Percentiles rank a stretch among this genome's conserved stretches.
These are phyloP conservation scores for Hypercompe scribonia DNA, from an alignment of 2,888 invertebrate species.

Conservation along the genomic window DNA sequence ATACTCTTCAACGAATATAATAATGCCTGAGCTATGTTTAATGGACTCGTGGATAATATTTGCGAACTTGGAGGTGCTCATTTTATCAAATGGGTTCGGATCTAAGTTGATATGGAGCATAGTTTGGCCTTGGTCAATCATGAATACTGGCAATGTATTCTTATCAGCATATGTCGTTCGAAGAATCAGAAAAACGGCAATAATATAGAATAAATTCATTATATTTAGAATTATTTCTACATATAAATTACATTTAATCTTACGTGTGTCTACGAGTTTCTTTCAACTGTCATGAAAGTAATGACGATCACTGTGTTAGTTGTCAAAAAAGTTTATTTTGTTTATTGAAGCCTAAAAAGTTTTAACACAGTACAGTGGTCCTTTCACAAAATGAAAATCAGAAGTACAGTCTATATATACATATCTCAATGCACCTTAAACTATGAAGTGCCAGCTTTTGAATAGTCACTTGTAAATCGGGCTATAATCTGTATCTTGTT, in stretches of 20 bases:
- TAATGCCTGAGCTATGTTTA: slow-evolving; percentile 52
- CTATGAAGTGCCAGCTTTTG: too few relatives aligned
- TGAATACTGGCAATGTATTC: slow-evolving; percentile 63
- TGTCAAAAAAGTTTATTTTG: neutral
- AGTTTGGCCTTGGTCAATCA: slow-evolving; percentile 60
- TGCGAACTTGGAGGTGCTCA: slow-evolving; percentile 52
- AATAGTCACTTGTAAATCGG: too few relatives aligned
- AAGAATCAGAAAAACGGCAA: slow-evolving; percentile 20
- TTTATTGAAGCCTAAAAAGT: neutral
- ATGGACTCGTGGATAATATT: slow-evolving; percentile 58
- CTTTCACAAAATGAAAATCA: neutral
- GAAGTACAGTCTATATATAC: too few relatives aligned
- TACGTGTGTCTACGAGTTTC: neutral
- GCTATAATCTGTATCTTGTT: too few relatives aligned
- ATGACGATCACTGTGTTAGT: neutral
- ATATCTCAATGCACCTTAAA: too few relatives aligned
- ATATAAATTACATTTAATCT: too few relatives aligned
- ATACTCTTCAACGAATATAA: slow-evolving; percentile 69
- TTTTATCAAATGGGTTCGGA: slow-evolving; percentile 65
- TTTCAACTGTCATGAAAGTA: slow-evolving; percentile 1
- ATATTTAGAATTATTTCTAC: neutral
- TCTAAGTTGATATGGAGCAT: slow-evolving; percentile 46
- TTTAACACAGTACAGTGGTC: neutral
- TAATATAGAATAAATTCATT: slow-evolving; percentile 7
- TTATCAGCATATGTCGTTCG: slow-evolving; percentile 39